phyloP scores from a whole-genome alignment of 2,797 vertebrate species.

The Dermochelys coriacea region DNA sequence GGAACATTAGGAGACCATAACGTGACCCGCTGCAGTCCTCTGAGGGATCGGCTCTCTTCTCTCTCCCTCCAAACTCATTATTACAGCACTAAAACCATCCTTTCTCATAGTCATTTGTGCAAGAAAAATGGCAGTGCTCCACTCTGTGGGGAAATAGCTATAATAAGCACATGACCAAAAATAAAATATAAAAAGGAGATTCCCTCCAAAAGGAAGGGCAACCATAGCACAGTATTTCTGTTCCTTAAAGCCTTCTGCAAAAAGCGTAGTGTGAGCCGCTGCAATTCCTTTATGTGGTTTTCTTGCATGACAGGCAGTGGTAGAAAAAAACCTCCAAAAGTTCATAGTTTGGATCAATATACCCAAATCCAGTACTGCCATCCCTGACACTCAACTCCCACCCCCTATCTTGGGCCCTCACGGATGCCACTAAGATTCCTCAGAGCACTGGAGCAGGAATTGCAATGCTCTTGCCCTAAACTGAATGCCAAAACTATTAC shows the following conservation, averaged over 20 bases:
- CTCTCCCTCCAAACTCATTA: background rate
- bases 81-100: constrained; percentile 16
- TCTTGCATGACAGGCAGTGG: fast-evolving
- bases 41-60: background rate
- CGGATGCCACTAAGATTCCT: background rate
- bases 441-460: background rate
- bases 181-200: background rate
- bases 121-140: background rate
- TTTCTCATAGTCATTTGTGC: background rate
- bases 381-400: background rate
- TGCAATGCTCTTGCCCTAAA: background rate
- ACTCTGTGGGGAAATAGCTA: constrained; percentile 33
- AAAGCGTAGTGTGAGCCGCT: background rate
- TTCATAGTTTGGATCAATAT: background rate
- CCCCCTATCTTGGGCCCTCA: fast-evolving
- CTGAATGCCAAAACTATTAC: background rate
- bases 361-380: background rate
- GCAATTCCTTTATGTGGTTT: background rate
- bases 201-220: background rate
- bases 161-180: background rate
- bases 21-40: background rate
- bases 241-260: background rate
- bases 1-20: background rate
- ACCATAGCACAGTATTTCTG: fast-evolving
- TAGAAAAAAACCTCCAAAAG: background rate